Evolutionary conservation across 2,797 vertebrate species (phyloP).

Genomic region (Tokudaia tokunoshimensis): DNA sequence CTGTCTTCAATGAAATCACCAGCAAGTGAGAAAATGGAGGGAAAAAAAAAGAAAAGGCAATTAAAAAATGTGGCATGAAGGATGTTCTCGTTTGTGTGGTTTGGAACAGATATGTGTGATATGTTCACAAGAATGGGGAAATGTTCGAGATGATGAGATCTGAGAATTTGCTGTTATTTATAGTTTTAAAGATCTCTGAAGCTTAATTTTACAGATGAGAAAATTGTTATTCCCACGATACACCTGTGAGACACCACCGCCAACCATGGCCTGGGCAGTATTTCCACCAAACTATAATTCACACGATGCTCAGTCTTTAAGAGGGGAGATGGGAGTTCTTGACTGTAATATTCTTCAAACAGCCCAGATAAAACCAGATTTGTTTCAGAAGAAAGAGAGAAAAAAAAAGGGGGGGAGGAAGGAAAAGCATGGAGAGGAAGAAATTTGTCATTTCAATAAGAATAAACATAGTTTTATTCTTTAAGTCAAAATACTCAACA

Average conservation of each 20-base stretch:
- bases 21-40: background rate
- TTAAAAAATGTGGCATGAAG: background rate
- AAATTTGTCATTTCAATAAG: conserved; percentile 26
- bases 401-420: background rate
- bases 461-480: conserved; percentile 58
- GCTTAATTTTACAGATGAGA: conserved; percentile 55
- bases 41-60: background rate
- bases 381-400: background rate
- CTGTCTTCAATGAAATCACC: background rate
- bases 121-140: background rate
- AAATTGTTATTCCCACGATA: background rate
- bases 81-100: background rate
- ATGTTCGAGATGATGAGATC: conserved; percentile 30
- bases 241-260: background rate
- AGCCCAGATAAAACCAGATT: conserved; percentile 14
- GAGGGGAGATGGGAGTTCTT: background rate
- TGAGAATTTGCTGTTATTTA: conserved; percentile 1
- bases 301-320: background rate
- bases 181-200: conserved; percentile 45
- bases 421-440: background rate
- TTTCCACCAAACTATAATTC: background rate
- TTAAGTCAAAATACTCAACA: conserved; percentile 52
- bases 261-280: background rate
- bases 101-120: conserved; percentile 28
- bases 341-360: background rate